Evolutionary conservation across 2,113 vertebrate species (phyloP), one percentile per base, ranked within the genome.

Genomic region (Albula glossodonta): DNA sequence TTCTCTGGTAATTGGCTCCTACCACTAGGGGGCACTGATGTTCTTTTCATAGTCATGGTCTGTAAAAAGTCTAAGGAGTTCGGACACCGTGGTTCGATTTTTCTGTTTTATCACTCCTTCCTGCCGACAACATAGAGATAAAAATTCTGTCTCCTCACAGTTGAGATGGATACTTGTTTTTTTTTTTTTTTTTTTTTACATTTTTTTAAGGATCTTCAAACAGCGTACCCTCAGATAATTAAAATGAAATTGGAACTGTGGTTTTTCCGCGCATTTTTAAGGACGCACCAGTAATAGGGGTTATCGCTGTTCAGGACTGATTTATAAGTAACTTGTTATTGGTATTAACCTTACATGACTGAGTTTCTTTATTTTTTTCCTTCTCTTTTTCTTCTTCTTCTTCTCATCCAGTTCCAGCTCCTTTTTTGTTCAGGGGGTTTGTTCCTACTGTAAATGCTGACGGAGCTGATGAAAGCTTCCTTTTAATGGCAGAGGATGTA

Each of bases 11-110:
- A 31, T 22, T 41, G 31, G 31, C 31, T 41, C 31, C 31, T 77
- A 87, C 60, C 85, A 13, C 82, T 53, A 60, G 86, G 60, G 86
- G 89, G 86, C 87, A 88, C 87, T 88, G 87, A 84, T 88, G 90
- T 81, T 57, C 87, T 91, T 82, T 66, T 50, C 53, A 83, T 74
- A 19, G 70, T 8, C 8, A n/a, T 19, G 70, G 70, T 66, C 70
- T n/a, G n/a, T 0, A 11, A 74, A 31, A n/a, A 9, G 22, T 12
- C 12, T 56, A 56, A 41, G 31, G 53, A 6, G 53, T 12, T 56
- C 53, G 53, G 19, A 22, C 70, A 31, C 17, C n/a, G 8, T 31
- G n/a, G 17, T 74, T 74, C 8, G 70, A 74, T 74, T 74, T 31
- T 22, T 74, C 53, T 56, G 31, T 74, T 74, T 74, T 74, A 74